Evolutionary conservation across 2,888 invertebrate genomes (phyloP).

Genomic region (Entomobrya multifasciata): DNA sequence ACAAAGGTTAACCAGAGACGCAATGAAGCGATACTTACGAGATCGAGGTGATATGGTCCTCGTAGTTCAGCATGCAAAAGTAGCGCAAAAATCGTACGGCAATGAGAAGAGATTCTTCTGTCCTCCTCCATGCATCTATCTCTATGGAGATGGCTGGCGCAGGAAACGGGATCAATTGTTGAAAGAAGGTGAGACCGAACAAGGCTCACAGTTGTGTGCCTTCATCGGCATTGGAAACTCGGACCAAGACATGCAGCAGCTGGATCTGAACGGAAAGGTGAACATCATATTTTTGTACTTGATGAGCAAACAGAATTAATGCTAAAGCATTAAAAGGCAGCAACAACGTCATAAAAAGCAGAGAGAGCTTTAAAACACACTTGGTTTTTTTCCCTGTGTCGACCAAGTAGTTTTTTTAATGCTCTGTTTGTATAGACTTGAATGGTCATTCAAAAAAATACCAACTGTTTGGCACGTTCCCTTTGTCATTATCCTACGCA

Average conservation of each 20-base stretch:
- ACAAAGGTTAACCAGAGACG: conserved; percentile 91
- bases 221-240: conserved; percentile 99
- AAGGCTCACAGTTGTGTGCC: conserved; percentile 96
- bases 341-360: not conserved
- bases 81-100: conserved; percentile 99
- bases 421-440: too few relatives aligned
- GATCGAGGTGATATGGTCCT: conserved; percentile 97
- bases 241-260: conserved; percentile 99
- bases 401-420: too few relatives aligned
- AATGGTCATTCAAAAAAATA: too few relatives aligned
- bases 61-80: conserved; percentile 99
- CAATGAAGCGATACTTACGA: conserved; percentile 97
- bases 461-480: conserved; percentile 11
- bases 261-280: conserved; percentile 97
- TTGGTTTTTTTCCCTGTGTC: not conserved
- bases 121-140: conserved; percentile 99
- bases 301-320: not conserved
- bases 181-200: conserved; percentile 93
- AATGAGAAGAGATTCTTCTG: conserved; percentile 98
- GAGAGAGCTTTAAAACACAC: not conserved
- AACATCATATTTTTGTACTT: not conserved
- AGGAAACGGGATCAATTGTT: conserved; percentile 96
- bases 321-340: not conserved
- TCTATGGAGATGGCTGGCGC: conserved; percentile 99
- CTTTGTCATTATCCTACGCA: conserved; percentile 38